Evolutionary conservation across 2,888 invertebrate species (phyloP).

Genomic region (Chrysopilus asiliformis): DNA sequence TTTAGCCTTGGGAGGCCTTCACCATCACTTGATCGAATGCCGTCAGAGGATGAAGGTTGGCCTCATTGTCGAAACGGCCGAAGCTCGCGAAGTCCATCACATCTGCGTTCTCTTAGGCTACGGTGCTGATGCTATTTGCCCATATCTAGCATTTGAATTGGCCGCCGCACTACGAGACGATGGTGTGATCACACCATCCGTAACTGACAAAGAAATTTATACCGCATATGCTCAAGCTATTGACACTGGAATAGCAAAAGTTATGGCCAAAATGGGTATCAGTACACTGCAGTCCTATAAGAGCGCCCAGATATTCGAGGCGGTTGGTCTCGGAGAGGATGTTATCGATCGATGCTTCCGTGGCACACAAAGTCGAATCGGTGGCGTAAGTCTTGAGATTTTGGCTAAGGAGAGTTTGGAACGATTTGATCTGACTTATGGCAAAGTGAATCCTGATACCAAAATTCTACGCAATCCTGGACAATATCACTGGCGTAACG

Average conservation of each 20-base stretch:
- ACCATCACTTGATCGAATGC: conserved; percentile 90
- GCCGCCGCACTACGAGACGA: conserved; percentile 76
- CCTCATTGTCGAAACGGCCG: conserved; percentile 87
- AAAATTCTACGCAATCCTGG: conserved; percentile 71
- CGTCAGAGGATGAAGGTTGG: conserved; percentile 94
- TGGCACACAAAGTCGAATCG: conserved; percentile 53
- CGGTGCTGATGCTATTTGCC: conserved; percentile 96
- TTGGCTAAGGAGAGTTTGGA: conserved; percentile 75
- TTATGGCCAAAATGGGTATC: conserved; percentile 99
- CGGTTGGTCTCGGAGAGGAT: conserved; percentile 85
- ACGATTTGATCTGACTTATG: conserved; percentile 60
- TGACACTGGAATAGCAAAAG: conserved; percentile 81
- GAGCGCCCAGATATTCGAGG: conserved; percentile 98
- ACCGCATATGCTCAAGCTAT: conserved; percentile 80
- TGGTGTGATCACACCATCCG: conserved; percentile 61
- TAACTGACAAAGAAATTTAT: conserved; percentile 71
- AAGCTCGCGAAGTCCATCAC: conserved; percentile 92
- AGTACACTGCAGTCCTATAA: conserved; percentile 97
- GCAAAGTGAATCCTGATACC: conserved; percentile 48
- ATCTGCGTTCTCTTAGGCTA: conserved; percentile 89
- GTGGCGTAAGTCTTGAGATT: conserved; percentile 84
- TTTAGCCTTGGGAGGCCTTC: conserved; percentile 81
- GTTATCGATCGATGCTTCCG: conserved; percentile 91
- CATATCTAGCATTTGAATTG: conserved; percentile 90
- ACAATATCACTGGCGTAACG: conserved; percentile 90